Evolutionary conservation across 2,888 invertebrate species (phyloP), one percentile per base, ranked within the genome.

Genomic region (Trachelus stipa): DNA sequence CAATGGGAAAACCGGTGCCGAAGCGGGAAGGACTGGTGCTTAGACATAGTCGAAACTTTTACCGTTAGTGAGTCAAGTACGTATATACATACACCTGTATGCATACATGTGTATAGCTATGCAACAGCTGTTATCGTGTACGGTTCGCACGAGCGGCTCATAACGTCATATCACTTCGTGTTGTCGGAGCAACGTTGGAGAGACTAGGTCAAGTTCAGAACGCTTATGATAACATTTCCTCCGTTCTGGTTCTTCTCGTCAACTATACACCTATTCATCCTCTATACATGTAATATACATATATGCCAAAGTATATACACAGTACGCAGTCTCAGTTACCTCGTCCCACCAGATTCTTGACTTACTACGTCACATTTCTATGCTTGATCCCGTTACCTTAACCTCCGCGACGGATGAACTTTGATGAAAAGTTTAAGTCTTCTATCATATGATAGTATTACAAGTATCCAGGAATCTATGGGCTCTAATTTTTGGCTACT

Each of bases 51-150:
- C 87, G 86, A 88, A 89, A 89, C 87, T 89, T 88, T 88, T 88
- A 85, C 87, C 85, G 86, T 85, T 84, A 86, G 77, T 74, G 79
- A 81, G 80, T 81, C 31, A 31, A 69, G 74, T 76, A 80, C 73
- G 31, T 35, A 56, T 40, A 6, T 56, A 56, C 40, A 23, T 23
- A 23, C 23, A 56, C 56, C 23, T 56, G 23, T 56, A 9, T 6
- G 9, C 9, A 56, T 23, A 56, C 9, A 23, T 56, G 56, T 56
- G 23, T 56, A 35, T 71, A 77, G 76, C 77, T 75, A 76, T 80
- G 89, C 88, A 90, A 89, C 88, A 89, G 90, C 89, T 89, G 90
- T 89, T 90, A 90, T 90, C 90, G 88, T 85, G 87, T 89, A 88
- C 87, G 88, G 85, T 89, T 89, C 87, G 88, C 89, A 89, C 89